These are phyloP conservation scores for Loripinus fragilis DNA, from an alignment of 2,888 invertebrate species.

Conservation along the genomic window DNA sequence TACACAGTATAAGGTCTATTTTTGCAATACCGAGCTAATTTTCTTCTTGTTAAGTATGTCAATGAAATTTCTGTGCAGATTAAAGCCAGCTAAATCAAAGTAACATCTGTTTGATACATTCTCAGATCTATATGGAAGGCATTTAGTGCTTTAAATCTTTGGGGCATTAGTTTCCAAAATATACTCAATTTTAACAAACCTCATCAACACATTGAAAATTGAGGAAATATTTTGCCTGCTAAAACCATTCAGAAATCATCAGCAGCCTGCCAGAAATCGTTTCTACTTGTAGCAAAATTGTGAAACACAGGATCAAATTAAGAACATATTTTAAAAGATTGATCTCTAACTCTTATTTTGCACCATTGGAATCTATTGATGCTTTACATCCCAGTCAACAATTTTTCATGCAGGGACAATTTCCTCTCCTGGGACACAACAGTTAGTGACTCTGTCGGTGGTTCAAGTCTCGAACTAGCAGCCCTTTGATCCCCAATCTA, in stretches of 20 bases:
- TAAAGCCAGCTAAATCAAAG: conserved; percentile 2
- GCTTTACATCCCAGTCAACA: not conserved
- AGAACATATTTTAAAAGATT: too few relatives aligned
- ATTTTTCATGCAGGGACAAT: too few relatives aligned
- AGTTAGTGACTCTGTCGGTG: too few relatives aligned
- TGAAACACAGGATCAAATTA: too few relatives aligned
- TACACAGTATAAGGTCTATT: too few relatives aligned
- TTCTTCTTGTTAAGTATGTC: not conserved
- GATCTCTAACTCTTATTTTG: too few relatives aligned
- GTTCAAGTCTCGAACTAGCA: too few relatives aligned
- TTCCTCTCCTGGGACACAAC: too few relatives aligned
- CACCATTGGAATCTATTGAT: too few relatives aligned
- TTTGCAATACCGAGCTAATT: too few relatives aligned
- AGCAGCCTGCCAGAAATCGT: not conserved
- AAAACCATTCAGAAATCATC: not conserved
- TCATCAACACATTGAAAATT: conserved; percentile 5
- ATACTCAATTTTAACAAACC: conserved; percentile 16
- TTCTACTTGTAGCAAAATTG: not conserved
- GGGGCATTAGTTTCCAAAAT: conserved; percentile 7
- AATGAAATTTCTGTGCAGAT: not conserved
- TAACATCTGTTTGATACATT: conserved; percentile 11
- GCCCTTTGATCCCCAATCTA: too few relatives aligned
- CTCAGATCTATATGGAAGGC: not conserved
- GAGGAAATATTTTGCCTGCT: conserved; percentile 4
- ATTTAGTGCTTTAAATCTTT: conserved; percentile 12